A percentile compares a stretch with the other conserved stretches of the same genome.
Evolutionary conservation across 1,140 invertebrate species (phyloP).

Genomic region (Bombus sibiricus): DNA sequence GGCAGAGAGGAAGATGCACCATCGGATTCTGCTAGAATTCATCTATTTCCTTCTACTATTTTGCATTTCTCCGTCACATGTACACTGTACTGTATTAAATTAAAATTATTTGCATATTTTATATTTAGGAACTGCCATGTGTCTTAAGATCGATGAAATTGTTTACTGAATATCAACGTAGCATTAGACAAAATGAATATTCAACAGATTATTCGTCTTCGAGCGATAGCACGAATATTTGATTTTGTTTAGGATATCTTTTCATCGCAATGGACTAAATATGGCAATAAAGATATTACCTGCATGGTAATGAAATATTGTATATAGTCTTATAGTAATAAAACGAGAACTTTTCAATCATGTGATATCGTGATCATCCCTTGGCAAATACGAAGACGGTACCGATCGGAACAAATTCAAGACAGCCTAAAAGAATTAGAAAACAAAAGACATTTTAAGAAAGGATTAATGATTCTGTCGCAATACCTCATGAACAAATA

Average conservation of each 20-base stretch:
- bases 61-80: background rate
- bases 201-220: background rate
- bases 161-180: background rate
- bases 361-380: no score
- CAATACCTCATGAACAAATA: background rate
- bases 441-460: no score
- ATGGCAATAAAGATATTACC: no score
- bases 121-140: background rate
- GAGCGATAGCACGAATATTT: background rate
- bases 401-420: no score
- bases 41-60: background rate
- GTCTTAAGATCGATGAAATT: background rate
- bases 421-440: no score
- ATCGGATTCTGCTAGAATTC: constrained; percentile 9
- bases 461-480: no score
- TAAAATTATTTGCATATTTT: background rate
- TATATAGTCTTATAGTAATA: background rate
- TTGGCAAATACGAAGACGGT: no score
- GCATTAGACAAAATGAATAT: background rate
- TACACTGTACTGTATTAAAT: background rate
- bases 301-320: background rate
- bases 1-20: constrained; percentile 40
- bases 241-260: background rate
- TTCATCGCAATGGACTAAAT: no score
- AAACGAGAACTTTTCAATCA: background rate